Evolutionary conservation across 1,140 invertebrate species (phyloP).

Genomic region (Chymomyza costata): DNA sequence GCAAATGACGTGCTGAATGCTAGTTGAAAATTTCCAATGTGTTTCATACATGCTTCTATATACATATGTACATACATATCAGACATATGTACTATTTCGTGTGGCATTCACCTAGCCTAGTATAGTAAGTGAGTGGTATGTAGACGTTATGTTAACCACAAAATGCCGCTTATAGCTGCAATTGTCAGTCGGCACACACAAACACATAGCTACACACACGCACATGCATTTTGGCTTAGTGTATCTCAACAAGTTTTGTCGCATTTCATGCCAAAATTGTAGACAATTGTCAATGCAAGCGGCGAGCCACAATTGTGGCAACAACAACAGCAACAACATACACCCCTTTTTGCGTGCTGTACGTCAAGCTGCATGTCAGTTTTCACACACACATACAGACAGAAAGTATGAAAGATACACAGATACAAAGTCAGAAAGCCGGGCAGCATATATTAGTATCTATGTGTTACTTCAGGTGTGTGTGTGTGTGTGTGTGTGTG

Average conservation of each 20-base stretch:
- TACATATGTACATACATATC: no score
- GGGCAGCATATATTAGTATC: no score
- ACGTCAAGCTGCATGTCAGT: slow-evolving; percentile 14
- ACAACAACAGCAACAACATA: slow-evolving; percentile 10
- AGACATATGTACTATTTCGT: slow-evolving; percentile 27
- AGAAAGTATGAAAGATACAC: slow-evolving; percentile 9
- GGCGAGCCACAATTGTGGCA: no score
- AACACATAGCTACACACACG: not conserved
- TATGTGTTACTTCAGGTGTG: slow-evolving; percentile 3
- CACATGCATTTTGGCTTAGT: not conserved
- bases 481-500: slow-evolving; percentile 15
- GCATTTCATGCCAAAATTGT: slow-evolving; percentile 70
- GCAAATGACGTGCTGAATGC: slow-evolving; percentile 71
- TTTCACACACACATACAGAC: not conserved
- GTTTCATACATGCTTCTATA: no score
- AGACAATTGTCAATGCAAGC: slow-evolving; percentile 67
- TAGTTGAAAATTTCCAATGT: slow-evolving; percentile 54
- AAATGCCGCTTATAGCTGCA: slow-evolving; percentile 71
- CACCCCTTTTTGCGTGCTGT: slow-evolving; percentile 54
- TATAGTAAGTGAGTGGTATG: no score
- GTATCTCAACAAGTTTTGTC: slow-evolving; percentile 22
- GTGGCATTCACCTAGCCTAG: slow-evolving; percentile 41
- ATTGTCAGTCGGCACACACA: slow-evolving; percentile 17
- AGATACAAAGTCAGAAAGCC: no score
- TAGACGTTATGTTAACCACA: no score